Base-by-base conservation (phyloP, 2,113 vertebrate species). In the Solea solea region DNA sequence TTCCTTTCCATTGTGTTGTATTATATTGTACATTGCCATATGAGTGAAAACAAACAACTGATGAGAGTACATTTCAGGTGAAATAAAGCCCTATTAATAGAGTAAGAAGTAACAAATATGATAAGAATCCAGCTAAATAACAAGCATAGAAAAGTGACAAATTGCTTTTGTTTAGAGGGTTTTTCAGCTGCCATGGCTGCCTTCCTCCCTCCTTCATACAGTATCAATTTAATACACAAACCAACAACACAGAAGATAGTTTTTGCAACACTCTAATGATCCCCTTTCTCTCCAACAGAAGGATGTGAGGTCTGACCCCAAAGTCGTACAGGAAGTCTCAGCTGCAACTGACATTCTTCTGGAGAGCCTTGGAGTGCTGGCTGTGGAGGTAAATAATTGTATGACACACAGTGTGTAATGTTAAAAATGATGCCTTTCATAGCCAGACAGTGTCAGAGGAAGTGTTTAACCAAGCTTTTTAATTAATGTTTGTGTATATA, bases 271-370 rank as follows among this genome's bases (percentile, higher is more conserved):
- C 10, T n/a, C 13, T 50, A 9, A 81, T 11, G 0, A 8, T 63
- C 5, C 15, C 2, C 16, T 76, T 74, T 62, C 54, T 80, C 10
- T 81, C 28, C 65, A 80, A 80, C 93, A 97, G 96, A 94, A 78
- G 80, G 93, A 88, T 39, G 83, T 96, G 58, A 90, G 74, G 76
- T 92, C 92, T 2, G 94, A 95, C 81, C 94, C 95, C 60, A 89
- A 91, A 70, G 92, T 93, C 0, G 72, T 96, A 41, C 84, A 89
- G 72, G 93, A 95, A 28, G 92, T 97, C 28, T 94, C 94, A 13
- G 92, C 92, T 84, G 94, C 95, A 25, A 93, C 95, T 11, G 93
- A 96, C 73, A 74, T 73, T 25, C 90, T 96, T 63, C 87, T 92
- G 83, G 90, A 90, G 64, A 97, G 93, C 81, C 2, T 96, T 51